Evolutionary conservation across 2,113 vertebrate species (phyloP), one percentile per base, ranked within the genome.

Genomic region (Piprites chloris): DNA sequence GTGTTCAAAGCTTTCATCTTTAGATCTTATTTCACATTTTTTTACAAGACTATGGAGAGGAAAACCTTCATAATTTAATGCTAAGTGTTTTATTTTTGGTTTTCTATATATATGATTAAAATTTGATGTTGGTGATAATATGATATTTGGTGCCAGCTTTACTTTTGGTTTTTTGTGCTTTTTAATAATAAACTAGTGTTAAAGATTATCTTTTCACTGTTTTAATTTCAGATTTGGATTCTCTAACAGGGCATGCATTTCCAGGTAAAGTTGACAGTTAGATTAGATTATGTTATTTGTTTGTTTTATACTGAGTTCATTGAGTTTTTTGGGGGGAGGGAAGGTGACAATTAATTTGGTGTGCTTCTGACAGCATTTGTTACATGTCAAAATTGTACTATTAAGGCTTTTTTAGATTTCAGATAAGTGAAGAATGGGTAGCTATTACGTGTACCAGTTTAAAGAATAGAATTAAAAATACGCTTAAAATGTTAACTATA

Each of bases 171-270:
- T 83, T 62, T 49, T 37, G 20, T 30, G 14, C 8, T 66, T 82
- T 93, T 80, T 20, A 55, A 55, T 93, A 85, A 83, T 65, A 82
- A 85, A 92, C 52, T 92, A 93, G 61, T 95, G 84, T 96, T 97
- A 94, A 97, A 97, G 87, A 66, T 85, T 76, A 46, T 93, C 87
- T 95, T 97, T 95, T 96, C 76, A 95, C 53, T 97, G 95, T 95
- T 97, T 96, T 81, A 93, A 96, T 97, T 97, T 95, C 96, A 97
- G 96, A 96, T 97, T 97, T 97, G 96, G 95, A 97, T 97, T 97
- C 97, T 97, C 96, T 97, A 96, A 97, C 95, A 97, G 97, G 97
- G 95, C 95, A 97, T 97, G 95, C 95, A 95, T 97, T 97, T 94
- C 94, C 93, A 97, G 97, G 96, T 97, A 97, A 97, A 81, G 96